Evolutionary conservation across 64 coral and sea anemone species (phyloP), one percentile per base, ranked within the genome.

Genomic region (Actinia tenebrosa): DNA sequence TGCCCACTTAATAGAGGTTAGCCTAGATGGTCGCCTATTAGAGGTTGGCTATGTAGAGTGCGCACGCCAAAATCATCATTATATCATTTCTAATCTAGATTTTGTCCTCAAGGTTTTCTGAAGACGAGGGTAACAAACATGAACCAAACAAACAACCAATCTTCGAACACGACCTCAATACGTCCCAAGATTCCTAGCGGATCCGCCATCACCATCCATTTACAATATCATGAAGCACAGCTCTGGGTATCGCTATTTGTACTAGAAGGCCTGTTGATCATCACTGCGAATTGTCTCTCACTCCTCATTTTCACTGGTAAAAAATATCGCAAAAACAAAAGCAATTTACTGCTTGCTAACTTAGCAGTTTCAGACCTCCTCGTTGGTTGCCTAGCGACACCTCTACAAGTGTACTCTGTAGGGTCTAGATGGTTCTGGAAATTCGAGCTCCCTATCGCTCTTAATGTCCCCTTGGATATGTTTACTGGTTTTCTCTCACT

Each of bases 401-500:
- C 44, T 50, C 27, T 81, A 10, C 79, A 81, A 37, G 50, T 81
- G 18, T 81, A 81, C 50, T 20, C 44, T 1, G 9, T 81, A 5
- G 79, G 79, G 0, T 19, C 79, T 4, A 10, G 44, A 4, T 50
- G 16, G 16, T 53, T 81, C 16, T 81, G 79, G 79, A n/a, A 81
- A 5, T 81, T 19, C 42, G 18, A 81, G 17, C 11, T 81, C 16
- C 43, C 43, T 16, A 50, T 81, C 1, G 44, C 43, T 22, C 8
- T 81, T 0, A 81, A 81, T 37, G 79, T 81, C 42, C 43, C 50
- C 3, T 50, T 81, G 14, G 88, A 89, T 83, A 71, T 89, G 80
- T 71, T 89, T 43, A 83, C 88, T 58, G 88, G 88, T 4, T 83
- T 89, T 71, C 19, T 10, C 63, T 88, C 87, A 0, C 11, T 88